Percentiles rank a stretch among this genome's conserved stretches.
phyloP scores from a whole-genome alignment of 2,113 vertebrate genomes.

The Craseonycteris thonglongyai region DNA sequence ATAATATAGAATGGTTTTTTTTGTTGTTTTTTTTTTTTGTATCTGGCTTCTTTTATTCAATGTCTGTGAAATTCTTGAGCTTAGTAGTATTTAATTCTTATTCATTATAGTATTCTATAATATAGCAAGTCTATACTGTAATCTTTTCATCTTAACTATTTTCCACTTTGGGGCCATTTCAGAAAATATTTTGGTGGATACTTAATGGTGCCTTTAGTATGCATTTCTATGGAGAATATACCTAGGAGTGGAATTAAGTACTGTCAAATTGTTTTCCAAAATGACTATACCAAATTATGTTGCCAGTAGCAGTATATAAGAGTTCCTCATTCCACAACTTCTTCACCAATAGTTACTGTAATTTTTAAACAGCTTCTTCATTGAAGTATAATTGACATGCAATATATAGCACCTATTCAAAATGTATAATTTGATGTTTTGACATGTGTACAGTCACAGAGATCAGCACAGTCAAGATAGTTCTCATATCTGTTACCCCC shows the following conservation, averaged over 20 bases:
- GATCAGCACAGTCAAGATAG: not conserved
- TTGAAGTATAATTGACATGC: not conserved
- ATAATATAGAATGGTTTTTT: not conserved
- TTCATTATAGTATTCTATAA: not conserved
- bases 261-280: not conserved
- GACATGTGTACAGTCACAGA: not conserved
- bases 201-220: not conserved
- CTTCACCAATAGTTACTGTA: not conserved
- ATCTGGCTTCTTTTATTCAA: not conserved
- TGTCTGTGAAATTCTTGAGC: not conserved
- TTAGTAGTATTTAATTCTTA: not conserved
- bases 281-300: not conserved
- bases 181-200: not conserved
- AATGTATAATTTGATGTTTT: not conserved
- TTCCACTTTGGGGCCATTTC: not conserved
- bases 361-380: not conserved
- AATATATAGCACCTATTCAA: not conserved
- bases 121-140: not conserved
- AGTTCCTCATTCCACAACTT: not conserved
- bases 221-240: not conserved
- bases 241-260: not conserved
- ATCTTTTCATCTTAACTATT: not conserved
- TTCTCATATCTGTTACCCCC: not conserved
- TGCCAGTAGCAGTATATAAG: not conserved
- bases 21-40: too few relatives aligned